These are phyloP conservation scores for Leuciscus idus DNA, from an alignment of 2,113 vertebrate species.

Conservation along the genomic window DNA sequence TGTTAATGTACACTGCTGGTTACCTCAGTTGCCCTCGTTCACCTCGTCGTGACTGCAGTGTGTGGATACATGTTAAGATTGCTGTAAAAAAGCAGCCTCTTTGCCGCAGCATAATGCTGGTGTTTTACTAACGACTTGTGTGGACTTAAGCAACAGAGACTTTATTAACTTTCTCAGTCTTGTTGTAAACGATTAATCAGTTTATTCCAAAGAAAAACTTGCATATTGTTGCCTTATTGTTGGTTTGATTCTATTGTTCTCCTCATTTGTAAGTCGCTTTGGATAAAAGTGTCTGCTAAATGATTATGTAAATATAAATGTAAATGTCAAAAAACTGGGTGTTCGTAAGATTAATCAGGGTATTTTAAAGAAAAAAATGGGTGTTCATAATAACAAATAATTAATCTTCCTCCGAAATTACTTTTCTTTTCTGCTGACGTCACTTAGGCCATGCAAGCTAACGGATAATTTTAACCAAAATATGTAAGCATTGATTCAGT, in stretches of 20 bases:
- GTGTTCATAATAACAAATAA: not conserved
- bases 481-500: too few relatives aligned
- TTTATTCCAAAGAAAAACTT: not conserved
- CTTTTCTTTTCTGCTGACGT: not conserved
- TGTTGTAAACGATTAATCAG: not conserved
- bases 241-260: too few relatives aligned
- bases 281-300: too few relatives aligned
- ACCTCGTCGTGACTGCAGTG: not conserved
- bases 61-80: constrained; percentile 2
- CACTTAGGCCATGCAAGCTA: not conserved
- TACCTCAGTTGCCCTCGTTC: not conserved
- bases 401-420: not conserved
- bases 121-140: not conserved
- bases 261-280: too few relatives aligned
- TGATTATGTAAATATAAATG: too few relatives aligned
- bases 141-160: not conserved
- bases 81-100: not conserved
- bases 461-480: not conserved
- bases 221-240: too few relatives aligned
- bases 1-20: constrained; percentile 25
- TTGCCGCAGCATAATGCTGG: not conserved
- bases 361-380: not conserved
- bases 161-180: not conserved
- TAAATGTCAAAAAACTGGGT: too few relatives aligned
- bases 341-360: not conserved